Evolutionary conservation across 2,888 invertebrate genomes (phyloP), one percentile per base, ranked within the genome.

Genomic region (Hetaerina titia): DNA sequence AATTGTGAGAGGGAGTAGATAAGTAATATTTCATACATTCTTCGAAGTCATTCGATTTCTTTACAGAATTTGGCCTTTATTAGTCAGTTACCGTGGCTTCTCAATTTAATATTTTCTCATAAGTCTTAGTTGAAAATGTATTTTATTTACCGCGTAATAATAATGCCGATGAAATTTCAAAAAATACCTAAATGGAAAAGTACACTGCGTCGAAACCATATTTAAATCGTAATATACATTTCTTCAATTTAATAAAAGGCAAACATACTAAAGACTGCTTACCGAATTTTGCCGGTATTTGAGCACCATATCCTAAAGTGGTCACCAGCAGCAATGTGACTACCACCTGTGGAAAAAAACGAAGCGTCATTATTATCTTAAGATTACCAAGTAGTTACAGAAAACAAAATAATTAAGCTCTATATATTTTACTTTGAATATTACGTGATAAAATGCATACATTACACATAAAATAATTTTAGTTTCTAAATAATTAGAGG

Each of bases 221-320:
- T 45, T 45, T 45, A 45, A 45, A 45, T 45, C 45, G 45, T 45
- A 45, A 45, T 2, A 45, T 45, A 45, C 45, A 45, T 45, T 45
- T 45, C 1, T 45, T 45, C 45, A 45, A 4, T 45, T 45, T 45
- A 45, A 45, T 1, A 45, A 45, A 45, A 19, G 58, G 8, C 2
- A 25, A 81, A 31, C 1, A 81, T 2, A 90, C 17, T 17, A 31
- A 63, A 5, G 31, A 1, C 6, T 74, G n/a, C 92, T 92, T 22
- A 92, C 92, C 92, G 15, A 22, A 22, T 69, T 69, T 64, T 57
- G 64, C 69, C n/a, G 92, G 92, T 13, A 92, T 92, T 92, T 92
- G 92, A 92, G 92, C 92, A 74, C 92, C 92, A 74, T 92, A 69
- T 74, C 56, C 92, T 13, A 92, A 56, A 64, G 92, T 45, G 22